Percentiles rank a stretch among this genome's conserved stretches.
Evolutionary conservation across 2,113 vertebrate species (phyloP).

Genomic region (Epinephelus fuscoguttatus): DNA sequence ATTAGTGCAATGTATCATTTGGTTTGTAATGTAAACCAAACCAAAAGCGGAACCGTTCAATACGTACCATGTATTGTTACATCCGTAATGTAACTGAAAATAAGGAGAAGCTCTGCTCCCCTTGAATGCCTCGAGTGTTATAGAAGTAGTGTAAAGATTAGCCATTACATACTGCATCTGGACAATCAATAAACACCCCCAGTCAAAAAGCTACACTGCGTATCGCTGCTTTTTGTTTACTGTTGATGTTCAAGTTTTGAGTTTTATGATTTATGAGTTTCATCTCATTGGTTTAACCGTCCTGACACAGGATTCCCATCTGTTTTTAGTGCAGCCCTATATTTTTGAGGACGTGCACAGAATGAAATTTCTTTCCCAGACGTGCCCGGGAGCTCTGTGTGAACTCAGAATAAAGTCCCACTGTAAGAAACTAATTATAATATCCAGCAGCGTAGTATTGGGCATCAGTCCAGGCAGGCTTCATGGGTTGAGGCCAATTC

Average conservation of each 20-base stretch:
- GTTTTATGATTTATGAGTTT: not conserved
- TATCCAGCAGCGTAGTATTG: slow-evolving; percentile 51
- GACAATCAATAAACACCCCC: not conserved
- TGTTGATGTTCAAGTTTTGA: not conserved
- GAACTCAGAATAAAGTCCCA: slow-evolving; percentile 39
- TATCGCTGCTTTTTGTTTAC: not conserved
- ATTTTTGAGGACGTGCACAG: slow-evolving; percentile 29
- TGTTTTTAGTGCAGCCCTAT: not conserved
- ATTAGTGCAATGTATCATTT: too few species aligned
- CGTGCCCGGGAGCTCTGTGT: slow-evolving; percentile 22
- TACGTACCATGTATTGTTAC: too few species aligned
- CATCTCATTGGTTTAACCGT: not conserved
- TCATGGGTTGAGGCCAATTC: slow-evolving; percentile 42
- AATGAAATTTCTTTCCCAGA: slow-evolving; percentile 49
- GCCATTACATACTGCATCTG: too few species aligned
- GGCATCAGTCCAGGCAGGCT: slow-evolving; percentile 48
- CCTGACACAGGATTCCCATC: not conserved
- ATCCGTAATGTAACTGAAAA: too few species aligned
- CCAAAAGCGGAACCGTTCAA: too few species aligned
- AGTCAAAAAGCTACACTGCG: not conserved
- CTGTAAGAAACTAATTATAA: slow-evolving; percentile 58
- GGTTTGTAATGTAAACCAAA: too few species aligned
- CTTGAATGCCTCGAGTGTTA: too few species aligned
- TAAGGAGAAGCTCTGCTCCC: too few species aligned
- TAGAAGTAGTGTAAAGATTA: not conserved